Conservation (phyloP, 2,797 vertebrate genomes). For the Lepilemur ruficaudatus region DNA sequence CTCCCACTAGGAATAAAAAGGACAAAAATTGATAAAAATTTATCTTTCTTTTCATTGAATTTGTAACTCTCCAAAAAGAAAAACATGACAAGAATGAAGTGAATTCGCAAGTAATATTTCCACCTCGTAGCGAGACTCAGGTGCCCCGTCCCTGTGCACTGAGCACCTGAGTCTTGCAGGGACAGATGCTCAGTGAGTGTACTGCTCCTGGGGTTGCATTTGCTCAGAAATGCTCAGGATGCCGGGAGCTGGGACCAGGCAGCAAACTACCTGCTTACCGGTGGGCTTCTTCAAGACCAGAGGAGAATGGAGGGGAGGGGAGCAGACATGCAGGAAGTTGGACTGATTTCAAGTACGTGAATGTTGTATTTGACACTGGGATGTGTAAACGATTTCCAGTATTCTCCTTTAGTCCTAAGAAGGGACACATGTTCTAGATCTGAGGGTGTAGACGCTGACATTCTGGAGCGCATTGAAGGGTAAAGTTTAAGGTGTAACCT, state of each 20-base stretch:
- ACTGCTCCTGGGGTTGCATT: neutral
- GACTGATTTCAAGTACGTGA: neutral
- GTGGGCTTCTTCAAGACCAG: neutral
- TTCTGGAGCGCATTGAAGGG: neutral
- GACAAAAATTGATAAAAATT: neutral
- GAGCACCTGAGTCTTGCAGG: neutral
- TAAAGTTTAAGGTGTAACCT: no score
- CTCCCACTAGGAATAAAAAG: neutral
- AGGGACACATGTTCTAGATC: neutral
- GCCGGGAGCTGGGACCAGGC: neutral
- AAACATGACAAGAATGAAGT: neutral
- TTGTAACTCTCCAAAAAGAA: neutral
- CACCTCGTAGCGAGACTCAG: neutral
- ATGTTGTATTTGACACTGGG: neutral
- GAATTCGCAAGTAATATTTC: no score
- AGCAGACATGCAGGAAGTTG: neutral
- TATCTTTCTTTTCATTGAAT: neutral
- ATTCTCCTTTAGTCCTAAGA: neutral
- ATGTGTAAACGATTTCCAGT: neutral
- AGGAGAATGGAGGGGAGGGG: neutral
- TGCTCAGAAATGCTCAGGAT: neutral
- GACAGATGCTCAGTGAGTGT: neutral
- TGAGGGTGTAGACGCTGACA: accelerated
- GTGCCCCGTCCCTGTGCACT: accelerated
- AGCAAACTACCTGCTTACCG: neutral